Evolutionary conservation across 2,888 invertebrate genomes (phyloP), one percentile per base, ranked within the genome.

Genomic region (Limnephilus lunatus): DNA sequence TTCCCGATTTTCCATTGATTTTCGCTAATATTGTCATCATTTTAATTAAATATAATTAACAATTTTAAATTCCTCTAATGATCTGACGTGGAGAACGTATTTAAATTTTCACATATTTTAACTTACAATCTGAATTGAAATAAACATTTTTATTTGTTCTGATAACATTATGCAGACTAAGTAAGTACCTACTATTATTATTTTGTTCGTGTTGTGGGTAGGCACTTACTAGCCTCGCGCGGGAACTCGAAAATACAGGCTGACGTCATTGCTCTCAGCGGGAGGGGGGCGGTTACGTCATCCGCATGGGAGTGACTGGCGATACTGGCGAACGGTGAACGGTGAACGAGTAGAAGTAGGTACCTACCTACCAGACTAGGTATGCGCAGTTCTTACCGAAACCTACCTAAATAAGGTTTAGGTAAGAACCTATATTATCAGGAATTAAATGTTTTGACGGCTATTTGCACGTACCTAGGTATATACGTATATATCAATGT

Each of bases 251-350:
- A 92, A 92, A 92, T 92, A 92, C 91, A 92, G 85, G 68, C 90
- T 92, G 92, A 92, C 92, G 92, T 92, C 92, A 92, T 88, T 44
- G n/a, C 83, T 39, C 83, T 68, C 89, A 86, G 83, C 83, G 89
- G 81, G 48, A 39, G 30, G 91, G 90, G 87, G 90, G 81, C 44
- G 85, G 85, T 92, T 92, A 92, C 92, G 92, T 92, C 92, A 92
- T 87, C 92, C 68, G 32, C 68, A 82, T 83, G 85, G 48, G 89
- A 85, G 92, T 82, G 85, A 48, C 53, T 86, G 48, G 68, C 88
- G 82, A 89, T n/a, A 48, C 53, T 86, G 32, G 68, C 83, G 53
- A 89, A 39, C 80, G 35, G 80, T 12, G 53, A 89, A 39, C 80
- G 35, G 80, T 14, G 53, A 15, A 25, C 82, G 48, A 31, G 68